These are phyloP conservation scores for Nezara viridula DNA, from an alignment of 2,888 invertebrate genomes.

Conservation along the genomic window DNA sequence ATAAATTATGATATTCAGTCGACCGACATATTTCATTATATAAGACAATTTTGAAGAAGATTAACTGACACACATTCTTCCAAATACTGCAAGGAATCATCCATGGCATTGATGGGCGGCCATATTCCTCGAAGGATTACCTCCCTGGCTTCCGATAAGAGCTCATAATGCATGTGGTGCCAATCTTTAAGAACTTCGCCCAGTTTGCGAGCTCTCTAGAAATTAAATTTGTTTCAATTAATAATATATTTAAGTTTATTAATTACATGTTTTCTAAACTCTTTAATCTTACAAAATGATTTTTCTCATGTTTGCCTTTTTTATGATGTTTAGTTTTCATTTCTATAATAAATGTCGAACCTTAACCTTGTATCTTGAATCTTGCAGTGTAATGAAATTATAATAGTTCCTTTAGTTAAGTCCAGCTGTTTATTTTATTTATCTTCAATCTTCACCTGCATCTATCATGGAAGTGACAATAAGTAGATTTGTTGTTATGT, in stretches of 20 bases:
- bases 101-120: slow-evolving; percentile 44
- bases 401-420: not conserved
- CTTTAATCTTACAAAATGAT: not conserved
- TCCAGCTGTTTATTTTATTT: not conserved
- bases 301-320: not conserved
- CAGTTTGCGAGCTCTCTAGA: slow-evolving; percentile 1
- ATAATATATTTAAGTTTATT: not conserved
- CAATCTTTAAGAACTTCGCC: not conserved
- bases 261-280: not conserved
- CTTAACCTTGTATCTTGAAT: not conserved
- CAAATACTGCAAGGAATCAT: not conserved
- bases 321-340: not conserved
- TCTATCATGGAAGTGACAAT: no score
- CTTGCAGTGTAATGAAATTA: not conserved
- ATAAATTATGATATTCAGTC: slow-evolving; percentile 14
- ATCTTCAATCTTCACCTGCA: no score
- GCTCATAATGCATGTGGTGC: not conserved
- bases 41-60: not conserved
- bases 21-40: not conserved
- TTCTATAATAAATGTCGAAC: not conserved
- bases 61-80: slow-evolving; percentile 49
- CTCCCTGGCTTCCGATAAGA: not conserved
- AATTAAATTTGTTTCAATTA: not conserved
- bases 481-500: no score
- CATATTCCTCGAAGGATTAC: slow-evolving; percentile 40